Conservation (phyloP, 2,797 vertebrate species). For the Vireo griseus region DNA sequence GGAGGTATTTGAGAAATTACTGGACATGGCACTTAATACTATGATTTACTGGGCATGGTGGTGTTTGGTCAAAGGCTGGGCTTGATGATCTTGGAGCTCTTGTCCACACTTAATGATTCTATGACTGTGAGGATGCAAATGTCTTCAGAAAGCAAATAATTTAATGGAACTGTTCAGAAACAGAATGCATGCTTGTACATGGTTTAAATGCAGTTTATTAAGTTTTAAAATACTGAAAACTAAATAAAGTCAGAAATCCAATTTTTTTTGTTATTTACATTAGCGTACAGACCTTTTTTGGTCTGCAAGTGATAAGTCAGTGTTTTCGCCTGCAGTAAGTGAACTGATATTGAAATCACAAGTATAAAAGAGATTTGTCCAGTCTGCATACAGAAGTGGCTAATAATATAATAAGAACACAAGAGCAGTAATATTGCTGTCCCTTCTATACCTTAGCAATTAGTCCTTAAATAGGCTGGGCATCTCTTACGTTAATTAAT, state of each 20-base stretch:
- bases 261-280: conserved; percentile 9
- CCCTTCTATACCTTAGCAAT: conserved; percentile 61
- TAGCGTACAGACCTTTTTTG: not conserved
- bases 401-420: conserved; percentile 46
- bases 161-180: not conserved
- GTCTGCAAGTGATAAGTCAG: not conserved
- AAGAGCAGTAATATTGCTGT: conserved; percentile 62
- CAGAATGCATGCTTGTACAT: not conserved
- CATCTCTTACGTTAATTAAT: conserved; percentile 51
- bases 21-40: accelerated
- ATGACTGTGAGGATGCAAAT: not conserved
- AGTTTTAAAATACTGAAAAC: not conserved
- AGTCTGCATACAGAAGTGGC: not conserved
- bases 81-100: not conserved
- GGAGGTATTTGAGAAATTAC: not conserved
- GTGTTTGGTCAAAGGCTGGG: not conserved
- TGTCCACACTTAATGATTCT: not conserved
- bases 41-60: not conserved
- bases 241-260: not conserved
- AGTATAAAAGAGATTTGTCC: conserved; percentile 38
- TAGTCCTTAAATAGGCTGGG: conserved; percentile 37
- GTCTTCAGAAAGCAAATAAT: not conserved
- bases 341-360: conserved; percentile 37
- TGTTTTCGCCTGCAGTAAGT: conserved; percentile 2
- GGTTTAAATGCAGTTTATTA: not conserved